Base-by-base conservation (phyloP, 2,113 vertebrate species). In the Peromyscus californicus region DNA sequence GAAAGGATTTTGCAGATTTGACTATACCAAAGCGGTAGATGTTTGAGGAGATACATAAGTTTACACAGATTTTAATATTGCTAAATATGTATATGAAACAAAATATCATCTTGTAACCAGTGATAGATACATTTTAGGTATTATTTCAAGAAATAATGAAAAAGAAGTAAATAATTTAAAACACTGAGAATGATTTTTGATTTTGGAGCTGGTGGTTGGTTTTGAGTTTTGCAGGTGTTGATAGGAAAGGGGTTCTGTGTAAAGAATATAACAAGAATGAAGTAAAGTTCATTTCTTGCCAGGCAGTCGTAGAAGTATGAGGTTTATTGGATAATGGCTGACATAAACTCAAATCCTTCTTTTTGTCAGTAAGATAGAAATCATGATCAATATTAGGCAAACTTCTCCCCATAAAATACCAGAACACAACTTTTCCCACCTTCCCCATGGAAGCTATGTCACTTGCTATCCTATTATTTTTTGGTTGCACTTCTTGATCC, bases 341-440 rank as follows among this genome's bases (percentile, higher is more conserved):
- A 57, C 42, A 91, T 39, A 96, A 96, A 91, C 76, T 82, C n/a
- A 75, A 76, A 69, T 61, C 76, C 74, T 10, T 10, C 42, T 10
- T 89, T 95, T 88, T 45, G 63, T 75, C 26, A n/a, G 31, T 59
- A 57, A 95, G 74, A 79, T 69, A 72, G 4, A 92, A 94, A 91
- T 1, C 15, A 63, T 57, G 31, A 91, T 92, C 69, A 96, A 89
- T 88, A 84, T n/a, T 51, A 75, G 57, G 51, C 1, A 76, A 96
- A 92, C 7, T 91, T 74, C 29, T 22, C 36, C 85, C 1, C 51
- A 22, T 59, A 91, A 80, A 54, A 65, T 9, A 67, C 6, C 8
- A 78, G 15, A 93, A 89, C 21, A 9, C 3, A 75, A 2, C 63
- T 79, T 79, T 90, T n/a, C 57, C 48, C 31, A 42, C 17, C 26